phyloP scores from a whole-genome alignment of 1,140 invertebrate genomes.

The Zaprionus lachaisei region DNA sequence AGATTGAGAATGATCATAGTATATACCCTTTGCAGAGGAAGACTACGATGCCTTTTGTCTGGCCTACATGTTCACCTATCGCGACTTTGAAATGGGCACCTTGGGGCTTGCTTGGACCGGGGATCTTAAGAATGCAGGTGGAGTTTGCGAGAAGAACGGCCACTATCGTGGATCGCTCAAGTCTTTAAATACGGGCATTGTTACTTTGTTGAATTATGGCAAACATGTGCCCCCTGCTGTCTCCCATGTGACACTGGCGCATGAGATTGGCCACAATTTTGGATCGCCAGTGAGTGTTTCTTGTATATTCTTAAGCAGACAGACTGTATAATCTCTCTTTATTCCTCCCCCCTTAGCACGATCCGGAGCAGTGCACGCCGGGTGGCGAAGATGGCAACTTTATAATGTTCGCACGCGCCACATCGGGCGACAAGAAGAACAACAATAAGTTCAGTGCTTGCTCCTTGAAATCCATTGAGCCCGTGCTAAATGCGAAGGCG shows the following conservation, averaged over 20 bases:
- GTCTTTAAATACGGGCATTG: conserved; percentile 98
- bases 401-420: conserved; percentile 98
- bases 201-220: conserved; percentile 98
- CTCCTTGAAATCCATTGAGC: conserved; percentile 97
- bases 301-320: neutral
- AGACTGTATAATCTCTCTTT: neutral
- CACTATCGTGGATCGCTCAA: conserved; percentile 97
- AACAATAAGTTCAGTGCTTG: conserved; percentile 98
- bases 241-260: conserved; percentile 99
- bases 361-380: conserved; percentile 96
- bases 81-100: conserved; percentile 99
- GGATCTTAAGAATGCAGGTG: conserved; percentile 96
- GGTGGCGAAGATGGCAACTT: conserved; percentile 98
- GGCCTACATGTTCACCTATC: conserved; percentile 99
- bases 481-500: conserved; percentile 96
- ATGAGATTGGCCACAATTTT: conserved; percentile 99
- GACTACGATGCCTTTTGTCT: conserved; percentile 99
- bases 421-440: conserved; percentile 97
- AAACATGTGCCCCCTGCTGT: conserved; percentile 99
- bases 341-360: conserved; percentile 90
- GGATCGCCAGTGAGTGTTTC: conserved; percentile 93
- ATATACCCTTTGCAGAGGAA: conserved; percentile 88
- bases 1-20: neutral
- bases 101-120: conserved; percentile 98
- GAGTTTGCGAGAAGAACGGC: conserved; percentile 98